Percentiles rank a stretch among this genome's conserved stretches.
These are phyloP conservation scores for Trichomycterus rosablanca DNA, from an alignment of 2,113 vertebrate species.

Conservation along the genomic window DNA sequence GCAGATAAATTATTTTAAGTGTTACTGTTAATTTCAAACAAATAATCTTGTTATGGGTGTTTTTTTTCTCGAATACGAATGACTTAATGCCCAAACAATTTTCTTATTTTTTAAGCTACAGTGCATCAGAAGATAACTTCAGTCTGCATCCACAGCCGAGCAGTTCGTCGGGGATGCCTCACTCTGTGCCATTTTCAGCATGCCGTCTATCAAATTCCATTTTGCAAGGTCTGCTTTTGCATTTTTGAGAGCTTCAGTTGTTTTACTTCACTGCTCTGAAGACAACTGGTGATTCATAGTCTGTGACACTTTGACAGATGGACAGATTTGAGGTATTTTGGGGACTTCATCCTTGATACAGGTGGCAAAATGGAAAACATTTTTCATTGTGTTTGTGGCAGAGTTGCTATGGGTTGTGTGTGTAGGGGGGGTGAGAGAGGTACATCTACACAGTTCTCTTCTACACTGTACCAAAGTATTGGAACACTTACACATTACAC, in stretches of 20 bases:
- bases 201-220: constrained; percentile 30
- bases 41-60: too few relatives aligned
- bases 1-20: too few relatives aligned
- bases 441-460: constrained; percentile 25
- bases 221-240: constrained; percentile 34
- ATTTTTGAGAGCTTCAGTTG: constrained; percentile 30
- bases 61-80: too few relatives aligned
- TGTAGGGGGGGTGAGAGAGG: constrained; percentile 16
- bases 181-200: constrained; percentile 24
- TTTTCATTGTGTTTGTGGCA: constrained; percentile 44
- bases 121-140: constrained; percentile 28
- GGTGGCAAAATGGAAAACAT: constrained; percentile 52
- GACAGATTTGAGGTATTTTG: constrained; percentile 69
- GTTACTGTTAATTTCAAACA: too few relatives aligned
- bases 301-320: constrained; percentile 72
- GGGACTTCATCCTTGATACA: constrained; percentile 64
- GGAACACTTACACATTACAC: too few relatives aligned
- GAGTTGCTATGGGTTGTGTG: constrained; percentile 32
- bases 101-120: too few relatives aligned
- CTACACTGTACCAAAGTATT: too few relatives aligned
- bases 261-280: constrained; percentile 42
- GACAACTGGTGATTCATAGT: constrained; percentile 65
- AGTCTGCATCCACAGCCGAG: constrained; percentile 28
- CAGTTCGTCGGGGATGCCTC: constrained; percentile 23
- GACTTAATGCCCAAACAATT: too few relatives aligned